phyloP scores from a whole-genome alignment of 2,797 vertebrate genomes.

The Chiroxiphia lanceolata region DNA sequence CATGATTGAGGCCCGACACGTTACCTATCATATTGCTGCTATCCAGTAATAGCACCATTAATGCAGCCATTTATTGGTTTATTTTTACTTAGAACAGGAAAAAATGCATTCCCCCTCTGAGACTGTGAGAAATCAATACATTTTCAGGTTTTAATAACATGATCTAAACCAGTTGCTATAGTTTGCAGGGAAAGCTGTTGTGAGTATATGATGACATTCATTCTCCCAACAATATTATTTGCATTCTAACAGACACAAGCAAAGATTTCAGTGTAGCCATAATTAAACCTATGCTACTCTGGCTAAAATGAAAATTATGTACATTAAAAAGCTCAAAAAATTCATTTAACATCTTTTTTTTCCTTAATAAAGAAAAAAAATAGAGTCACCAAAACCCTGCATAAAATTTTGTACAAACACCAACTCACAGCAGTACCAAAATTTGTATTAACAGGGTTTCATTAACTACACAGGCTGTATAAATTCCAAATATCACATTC shows the following conservation, averaged over 20 bases:
- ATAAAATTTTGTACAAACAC: not conserved
- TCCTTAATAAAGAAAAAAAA: not conserved
- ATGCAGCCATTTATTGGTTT: conserved; percentile 30
- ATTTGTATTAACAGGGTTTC: not conserved
- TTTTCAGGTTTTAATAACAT: conserved; percentile 57
- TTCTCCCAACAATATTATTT: conserved; percentile 22
- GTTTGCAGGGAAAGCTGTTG: conserved; percentile 38
- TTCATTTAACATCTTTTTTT: not conserved
- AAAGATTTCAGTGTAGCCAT: not conserved
- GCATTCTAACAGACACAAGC: conserved; percentile 42
- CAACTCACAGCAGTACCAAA: not conserved
- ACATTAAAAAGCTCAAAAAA: not conserved
- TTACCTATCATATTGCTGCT: conserved; percentile 23
- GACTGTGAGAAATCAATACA: conserved; percentile 38
- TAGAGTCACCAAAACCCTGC: not conserved
- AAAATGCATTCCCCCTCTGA: conserved; percentile 45
- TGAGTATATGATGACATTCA: conserved; percentile 8
- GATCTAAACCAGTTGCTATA: conserved; percentile 50
- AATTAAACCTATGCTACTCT: conserved; percentile 30
- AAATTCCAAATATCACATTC: not conserved
- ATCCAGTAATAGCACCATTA: conserved; percentile 38
- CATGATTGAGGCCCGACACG: not conserved
- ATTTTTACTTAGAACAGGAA: conserved; percentile 38
- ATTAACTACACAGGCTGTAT: not conserved
- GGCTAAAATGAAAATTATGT: conserved; percentile 22